Percentiles rank a stretch among this genome's conserved stretches.
These are phyloP conservation scores for Drosophila parvula DNA, from an alignment of 1,140 invertebrate species.

Conservation along the genomic window DNA sequence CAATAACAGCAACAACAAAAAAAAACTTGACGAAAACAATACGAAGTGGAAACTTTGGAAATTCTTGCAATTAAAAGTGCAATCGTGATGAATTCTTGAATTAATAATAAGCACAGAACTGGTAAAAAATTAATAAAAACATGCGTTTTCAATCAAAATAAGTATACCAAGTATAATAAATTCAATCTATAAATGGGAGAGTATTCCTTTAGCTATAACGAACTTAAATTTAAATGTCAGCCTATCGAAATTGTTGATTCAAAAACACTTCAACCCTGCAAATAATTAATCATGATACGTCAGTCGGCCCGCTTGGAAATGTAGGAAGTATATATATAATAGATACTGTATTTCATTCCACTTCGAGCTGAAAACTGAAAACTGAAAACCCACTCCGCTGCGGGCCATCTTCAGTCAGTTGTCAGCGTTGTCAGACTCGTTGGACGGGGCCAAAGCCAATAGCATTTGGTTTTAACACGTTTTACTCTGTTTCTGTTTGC, in stretches of 20 bases:
- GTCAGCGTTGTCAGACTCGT: slow-evolving; percentile 46
- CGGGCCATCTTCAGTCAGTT: slow-evolving; percentile 50
- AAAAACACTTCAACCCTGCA: slow-evolving; percentile 44
- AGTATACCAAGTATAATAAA: too few relatives aligned
- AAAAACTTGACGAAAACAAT: slow-evolving; percentile 10
- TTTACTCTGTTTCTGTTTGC: slow-evolving; percentile 49
- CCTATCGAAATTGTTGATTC: slow-evolving; percentile 48
- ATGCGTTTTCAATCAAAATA: background rate
- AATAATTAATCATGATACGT: slow-evolving; percentile 61
- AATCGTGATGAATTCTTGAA: background rate
- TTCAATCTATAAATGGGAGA: too few relatives aligned
- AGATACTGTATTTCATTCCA: slow-evolving; percentile 12
- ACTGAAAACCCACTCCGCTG: slow-evolving; percentile 31
- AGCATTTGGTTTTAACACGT: slow-evolving; percentile 60
- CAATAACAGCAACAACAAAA: background rate
- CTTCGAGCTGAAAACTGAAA: slow-evolving; percentile 16
- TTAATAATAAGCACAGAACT: background rate
- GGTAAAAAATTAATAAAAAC: too few relatives aligned
- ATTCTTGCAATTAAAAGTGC: slow-evolving; percentile 3
- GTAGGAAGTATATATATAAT: slow-evolving; percentile 30
- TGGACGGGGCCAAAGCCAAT: slow-evolving; percentile 40
- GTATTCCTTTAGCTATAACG: too few relatives aligned
- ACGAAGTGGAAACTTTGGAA: background rate
- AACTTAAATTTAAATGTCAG: slow-evolving; percentile 28
- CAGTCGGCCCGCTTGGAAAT: slow-evolving; percentile 28